These are phyloP conservation scores for Ecliptopera silaceata DNA, from an alignment of 2,888 invertebrate genomes.

Conservation along the genomic window DNA sequence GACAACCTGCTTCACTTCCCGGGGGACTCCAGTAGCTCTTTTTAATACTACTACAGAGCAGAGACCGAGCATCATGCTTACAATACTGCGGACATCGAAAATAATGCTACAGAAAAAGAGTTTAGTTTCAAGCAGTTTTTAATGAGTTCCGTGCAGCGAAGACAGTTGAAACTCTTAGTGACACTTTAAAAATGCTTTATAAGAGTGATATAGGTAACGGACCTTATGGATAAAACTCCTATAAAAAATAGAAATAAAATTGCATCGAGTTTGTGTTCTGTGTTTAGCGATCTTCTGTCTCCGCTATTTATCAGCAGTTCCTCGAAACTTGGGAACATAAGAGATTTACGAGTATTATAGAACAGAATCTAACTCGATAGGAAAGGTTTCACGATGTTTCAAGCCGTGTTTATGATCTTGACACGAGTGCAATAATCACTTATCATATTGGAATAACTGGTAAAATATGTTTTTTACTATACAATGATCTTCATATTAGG, in stretches of 20 bases:
- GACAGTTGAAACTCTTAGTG: not conserved
- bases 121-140: too few relatives aligned
- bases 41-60: conserved; percentile 50
- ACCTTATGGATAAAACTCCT: too few relatives aligned
- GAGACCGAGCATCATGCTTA: too few relatives aligned
- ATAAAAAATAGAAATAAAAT: too few relatives aligned
- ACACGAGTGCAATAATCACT: not conserved
- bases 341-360: too few relatives aligned
- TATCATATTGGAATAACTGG: not conserved
- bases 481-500: conserved; percentile 29
- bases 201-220: not conserved
- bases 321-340: too few relatives aligned
- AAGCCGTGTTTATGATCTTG: not conserved
- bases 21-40: conserved; percentile 88
- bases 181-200: not conserved
- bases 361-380: not conserved
- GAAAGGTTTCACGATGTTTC: not conserved
- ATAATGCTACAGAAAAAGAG: too few relatives aligned
- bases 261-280: too few relatives aligned
- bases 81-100: too few relatives aligned
- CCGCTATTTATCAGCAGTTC: too few relatives aligned
- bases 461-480: not conserved
- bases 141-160: not conserved
- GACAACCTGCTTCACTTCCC: conserved; percentile 91
- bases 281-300: too few relatives aligned